Conservation (phyloP, 2,113 vertebrate species). For the Eurystomus gularis region DNA sequence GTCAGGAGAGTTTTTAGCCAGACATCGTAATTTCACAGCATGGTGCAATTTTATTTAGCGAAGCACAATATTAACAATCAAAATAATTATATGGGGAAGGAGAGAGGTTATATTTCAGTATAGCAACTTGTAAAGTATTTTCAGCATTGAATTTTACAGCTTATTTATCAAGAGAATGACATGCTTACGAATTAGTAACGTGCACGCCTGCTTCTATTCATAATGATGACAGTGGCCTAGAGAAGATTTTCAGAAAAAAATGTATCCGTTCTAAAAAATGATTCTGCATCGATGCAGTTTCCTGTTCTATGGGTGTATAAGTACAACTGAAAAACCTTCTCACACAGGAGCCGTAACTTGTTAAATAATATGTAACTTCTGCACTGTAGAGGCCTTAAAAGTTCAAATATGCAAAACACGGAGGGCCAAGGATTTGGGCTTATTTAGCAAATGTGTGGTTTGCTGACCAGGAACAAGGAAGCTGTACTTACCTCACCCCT, state of each 20-base stretch:
- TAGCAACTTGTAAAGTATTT: not conserved
- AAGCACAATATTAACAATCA: conserved; percentile 12
- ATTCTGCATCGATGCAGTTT: not conserved
- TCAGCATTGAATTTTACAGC: not conserved
- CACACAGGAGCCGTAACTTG: not conserved
- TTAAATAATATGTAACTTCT: not conserved
- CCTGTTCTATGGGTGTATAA: not conserved
- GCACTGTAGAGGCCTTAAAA: not conserved
- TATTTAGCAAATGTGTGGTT: not conserved
- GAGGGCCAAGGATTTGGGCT: not conserved
- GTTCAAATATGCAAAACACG: not conserved
- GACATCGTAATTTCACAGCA: not conserved
- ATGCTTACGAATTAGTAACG: not conserved
- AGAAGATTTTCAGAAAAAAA: not conserved
- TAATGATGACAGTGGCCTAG: not conserved
- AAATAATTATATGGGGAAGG: not conserved
- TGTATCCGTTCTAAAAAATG: not conserved
- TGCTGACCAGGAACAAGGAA: not conserved
- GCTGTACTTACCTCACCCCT: not conserved
- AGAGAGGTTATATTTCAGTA: not conserved
- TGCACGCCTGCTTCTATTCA: not conserved
- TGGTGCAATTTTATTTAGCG: conserved; percentile 14
- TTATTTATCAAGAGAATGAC: not conserved
- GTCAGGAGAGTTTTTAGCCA: conserved; percentile 15
- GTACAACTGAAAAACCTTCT: not conserved